Base-by-base conservation (phyloP, 2,113 vertebrate genomes). In the Sander lucioperca region DNA sequence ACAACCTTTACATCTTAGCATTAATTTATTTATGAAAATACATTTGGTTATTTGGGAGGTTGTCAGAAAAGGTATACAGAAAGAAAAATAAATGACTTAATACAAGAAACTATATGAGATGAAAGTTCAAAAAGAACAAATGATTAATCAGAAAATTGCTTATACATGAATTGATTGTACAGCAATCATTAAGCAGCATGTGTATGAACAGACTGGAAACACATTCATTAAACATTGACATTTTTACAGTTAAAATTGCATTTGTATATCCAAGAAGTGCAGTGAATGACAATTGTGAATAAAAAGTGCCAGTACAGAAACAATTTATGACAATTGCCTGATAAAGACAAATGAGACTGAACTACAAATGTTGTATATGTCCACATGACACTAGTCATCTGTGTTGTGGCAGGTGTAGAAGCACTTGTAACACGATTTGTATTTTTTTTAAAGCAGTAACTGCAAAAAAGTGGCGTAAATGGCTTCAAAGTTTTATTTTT, bases 41-140 rank as follows among this genome's bases (percentile, higher is more conserved):
- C 81, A 78, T 80, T 66, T 82, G 54, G 68, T 82, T 79, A 83
- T 89, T 80, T 84, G 63, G 74, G 86, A 87, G 62, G 13, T 67
- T 11, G 39, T 43, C 39, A 11, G 39, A 43, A 43, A 43, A 43
- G 9, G 9, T 43, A 39, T 39, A 43, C 39, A 43, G 39, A 43
- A 77, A 69, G 81, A 85, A 74, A 68, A 77, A 63, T 33, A 75
- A 72, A 80, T 21, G 25, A 74, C 27, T 75, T 74, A 30, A 83
- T 83, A 81, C 51, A 65, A 75, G 77, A 84, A 83, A 70, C 25
- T 21, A 63, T 56, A 85, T 82, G 83, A 92, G 87, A 92, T 91
- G 88, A 90, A 80, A 70, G 57, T 65, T 82, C 56, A 73, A 75
- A 74, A 82, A 83, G 57, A 72, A 86, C 39, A 71, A 6, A 67